phyloP scores from a whole-genome alignment of 2,888 invertebrate genomes.

The Microctonus hyperodae region DNA sequence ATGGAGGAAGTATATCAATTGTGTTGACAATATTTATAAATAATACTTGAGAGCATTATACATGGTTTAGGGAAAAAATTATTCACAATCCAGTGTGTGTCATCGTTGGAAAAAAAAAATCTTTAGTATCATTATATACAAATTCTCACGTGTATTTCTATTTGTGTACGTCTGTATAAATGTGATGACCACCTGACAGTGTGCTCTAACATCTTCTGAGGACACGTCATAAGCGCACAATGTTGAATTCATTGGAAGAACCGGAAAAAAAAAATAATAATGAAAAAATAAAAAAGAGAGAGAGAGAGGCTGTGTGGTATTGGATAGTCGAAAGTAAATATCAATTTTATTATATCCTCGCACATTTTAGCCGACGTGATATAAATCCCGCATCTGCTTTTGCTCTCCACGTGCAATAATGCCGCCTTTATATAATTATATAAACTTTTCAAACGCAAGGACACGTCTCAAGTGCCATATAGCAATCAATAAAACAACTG shows the following conservation, averaged over 20 bases:
- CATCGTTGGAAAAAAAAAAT: slow-evolving; percentile 8
- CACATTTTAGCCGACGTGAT: background rate
- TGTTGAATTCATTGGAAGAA: too few species aligned
- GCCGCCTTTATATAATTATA: background rate
- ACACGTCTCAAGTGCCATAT: slow-evolving; percentile 6
- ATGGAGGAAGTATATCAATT: background rate
- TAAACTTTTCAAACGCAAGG: slow-evolving; percentile 13
- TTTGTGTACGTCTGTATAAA: background rate
- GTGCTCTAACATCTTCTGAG: background rate
- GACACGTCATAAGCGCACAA: background rate
- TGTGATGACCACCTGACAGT: too few species aligned
- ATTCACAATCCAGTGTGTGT: slow-evolving; percentile 5
- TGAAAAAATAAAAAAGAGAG: background rate
- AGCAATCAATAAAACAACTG: slow-evolving; percentile 1
- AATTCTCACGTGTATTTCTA: background rate
- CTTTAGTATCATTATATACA: background rate
- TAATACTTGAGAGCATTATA: background rate
- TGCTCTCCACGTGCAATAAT: background rate
- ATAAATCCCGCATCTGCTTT: slow-evolving; percentile 14
- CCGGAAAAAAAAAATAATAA: too few species aligned
- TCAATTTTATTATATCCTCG: background rate
- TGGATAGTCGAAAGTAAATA: background rate
- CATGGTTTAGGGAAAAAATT: background rate
- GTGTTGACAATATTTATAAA: background rate
- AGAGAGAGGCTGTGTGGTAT: background rate